phyloP scores from a whole-genome alignment of 2,797 vertebrate species.

The Darevskia mixta region DNA sequence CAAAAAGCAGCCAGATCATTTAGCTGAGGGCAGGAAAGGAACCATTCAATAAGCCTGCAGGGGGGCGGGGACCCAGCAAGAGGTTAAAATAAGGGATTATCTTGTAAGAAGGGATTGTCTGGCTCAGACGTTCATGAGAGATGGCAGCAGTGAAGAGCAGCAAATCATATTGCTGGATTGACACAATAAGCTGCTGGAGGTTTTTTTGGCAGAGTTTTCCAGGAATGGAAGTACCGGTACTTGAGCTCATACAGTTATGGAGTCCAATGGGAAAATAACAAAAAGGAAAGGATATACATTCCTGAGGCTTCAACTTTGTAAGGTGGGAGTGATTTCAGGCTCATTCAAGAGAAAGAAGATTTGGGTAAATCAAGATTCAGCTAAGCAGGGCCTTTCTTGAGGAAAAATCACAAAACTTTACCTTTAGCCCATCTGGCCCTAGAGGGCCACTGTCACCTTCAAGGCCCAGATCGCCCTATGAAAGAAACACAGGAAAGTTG shows the following conservation, averaged over 20 bases:
- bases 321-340: background rate
- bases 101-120: constrained; percentile 32
- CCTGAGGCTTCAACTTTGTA: background rate
- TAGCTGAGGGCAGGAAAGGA: background rate
- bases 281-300: background rate
- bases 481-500: constrained; percentile 11
- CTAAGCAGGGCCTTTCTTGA: background rate
- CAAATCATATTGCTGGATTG: constrained; percentile 43
- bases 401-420: constrained; percentile 49
- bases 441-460: constrained; percentile 89
- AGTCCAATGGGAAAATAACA: constrained; percentile 18
- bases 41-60: constrained; percentile 34
- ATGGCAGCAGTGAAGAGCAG: constrained; percentile 50
- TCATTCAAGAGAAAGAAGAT: background rate
- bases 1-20: accelerated
- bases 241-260: constrained; percentile 46
- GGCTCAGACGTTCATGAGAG: constrained; percentile 49
- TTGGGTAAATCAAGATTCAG: background rate
- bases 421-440: constrained; percentile 93
- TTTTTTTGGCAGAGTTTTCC: constrained; percentile 54
- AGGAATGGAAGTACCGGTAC: constrained; percentile 58
- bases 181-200: constrained; percentile 40
- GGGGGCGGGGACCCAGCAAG: background rate
- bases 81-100: constrained; percentile 40
- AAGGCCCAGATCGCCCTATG: constrained; percentile 91